Conservation (phyloP, 2,113 vertebrate species). For the Myodes glareolus region DNA sequence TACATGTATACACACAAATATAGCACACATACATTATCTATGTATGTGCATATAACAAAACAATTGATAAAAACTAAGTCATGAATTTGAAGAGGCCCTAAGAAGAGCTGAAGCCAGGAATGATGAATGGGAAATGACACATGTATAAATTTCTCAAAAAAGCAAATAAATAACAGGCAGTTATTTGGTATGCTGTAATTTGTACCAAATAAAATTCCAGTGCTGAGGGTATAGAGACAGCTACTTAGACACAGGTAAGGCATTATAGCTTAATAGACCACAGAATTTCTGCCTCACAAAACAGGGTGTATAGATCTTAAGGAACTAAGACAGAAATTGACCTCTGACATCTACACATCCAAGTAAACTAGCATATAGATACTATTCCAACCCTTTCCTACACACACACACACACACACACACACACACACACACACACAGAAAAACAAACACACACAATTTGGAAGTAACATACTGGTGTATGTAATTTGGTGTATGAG, state of each 20-base stretch:
- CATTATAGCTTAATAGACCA: background rate
- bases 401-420: background rate
- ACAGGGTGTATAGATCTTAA: background rate
- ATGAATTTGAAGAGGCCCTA: background rate
- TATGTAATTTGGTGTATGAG: no score
- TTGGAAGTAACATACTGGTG: background rate
- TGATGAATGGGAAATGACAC: background rate
- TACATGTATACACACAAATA: no score
- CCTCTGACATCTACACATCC: background rate
- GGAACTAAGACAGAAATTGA: background rate
- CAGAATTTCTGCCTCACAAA: background rate
- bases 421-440: background rate
- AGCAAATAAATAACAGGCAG: background rate
- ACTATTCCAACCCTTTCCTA: background rate
- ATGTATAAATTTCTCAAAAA: background rate
- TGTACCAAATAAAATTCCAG: background rate
- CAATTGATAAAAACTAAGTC: background rate
- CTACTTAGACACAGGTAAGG: background rate
- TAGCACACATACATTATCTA: no score
- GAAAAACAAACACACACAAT: background rate
- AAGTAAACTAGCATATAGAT: background rate
- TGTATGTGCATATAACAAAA: background rate
- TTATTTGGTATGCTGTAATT: background rate
- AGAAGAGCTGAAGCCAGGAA: background rate
- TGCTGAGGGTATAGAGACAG: background rate